These are phyloP conservation scores for Lumbricus terrestris DNA, from an alignment of 2,888 invertebrate genomes.

Conservation along the genomic window DNA sequence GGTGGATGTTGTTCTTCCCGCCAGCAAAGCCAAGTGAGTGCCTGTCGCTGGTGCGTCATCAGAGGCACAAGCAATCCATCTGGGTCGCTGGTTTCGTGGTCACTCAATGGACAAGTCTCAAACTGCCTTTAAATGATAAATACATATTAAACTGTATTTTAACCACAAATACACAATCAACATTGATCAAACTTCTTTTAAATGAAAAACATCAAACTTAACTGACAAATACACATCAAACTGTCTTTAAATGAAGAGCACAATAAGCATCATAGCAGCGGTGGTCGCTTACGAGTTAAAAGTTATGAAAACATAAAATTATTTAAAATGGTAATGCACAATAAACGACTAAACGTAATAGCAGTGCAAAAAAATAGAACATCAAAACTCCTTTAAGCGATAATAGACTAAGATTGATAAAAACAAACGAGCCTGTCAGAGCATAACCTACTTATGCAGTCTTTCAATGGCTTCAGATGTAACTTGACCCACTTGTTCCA, in stretches of 20 bases:
- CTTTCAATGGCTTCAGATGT: conserved; percentile 54
- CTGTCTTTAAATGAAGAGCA: neutral
- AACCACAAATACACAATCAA: neutral
- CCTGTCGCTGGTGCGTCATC: conserved; percentile 82
- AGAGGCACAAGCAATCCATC: conserved; percentile 68
- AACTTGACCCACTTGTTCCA: conserved; percentile 50
- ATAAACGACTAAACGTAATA: neutral
- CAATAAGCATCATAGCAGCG: neutral
- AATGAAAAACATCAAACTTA: neutral
- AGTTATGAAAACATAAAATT: too few species aligned
- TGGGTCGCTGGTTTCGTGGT: conserved; percentile 60
- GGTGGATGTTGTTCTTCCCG: conserved; percentile 78
- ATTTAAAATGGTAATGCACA: neutral
- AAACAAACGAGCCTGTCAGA: neutral
- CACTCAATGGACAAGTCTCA: conserved; percentile 48
- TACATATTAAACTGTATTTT: neutral
- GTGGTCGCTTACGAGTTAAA: too few species aligned
- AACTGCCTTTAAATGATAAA: conserved; percentile 47
- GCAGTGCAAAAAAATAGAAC: neutral
- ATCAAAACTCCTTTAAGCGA: neutral
- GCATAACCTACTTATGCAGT: conserved; percentile 51
- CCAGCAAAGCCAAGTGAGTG: conserved; percentile 85
- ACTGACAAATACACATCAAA: neutral
- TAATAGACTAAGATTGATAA: too few species aligned
- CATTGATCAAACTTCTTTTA: neutral